These are phyloP conservation scores for Muscina levida DNA, from an alignment of 2,888 invertebrate species.

Conservation along the genomic window DNA sequence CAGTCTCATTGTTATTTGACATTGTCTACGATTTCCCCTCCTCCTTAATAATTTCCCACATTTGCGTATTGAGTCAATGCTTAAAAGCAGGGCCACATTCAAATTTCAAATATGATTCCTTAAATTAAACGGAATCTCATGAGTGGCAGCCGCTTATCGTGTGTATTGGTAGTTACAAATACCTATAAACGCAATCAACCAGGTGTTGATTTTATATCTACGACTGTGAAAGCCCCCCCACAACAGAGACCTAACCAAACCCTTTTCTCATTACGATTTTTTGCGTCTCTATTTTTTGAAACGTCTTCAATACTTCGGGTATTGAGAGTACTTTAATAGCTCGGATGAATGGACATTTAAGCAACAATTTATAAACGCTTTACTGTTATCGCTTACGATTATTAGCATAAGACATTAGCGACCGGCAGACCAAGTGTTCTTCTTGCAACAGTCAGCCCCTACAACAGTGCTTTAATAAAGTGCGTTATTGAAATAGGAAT, in stretches of 20 bases:
- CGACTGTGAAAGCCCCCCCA: slow-evolving; percentile 26
- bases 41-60: slow-evolving; percentile 70
- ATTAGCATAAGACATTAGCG: slow-evolving; percentile 65
- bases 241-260: slow-evolving; percentile 29
- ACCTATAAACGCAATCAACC: slow-evolving; percentile 30
- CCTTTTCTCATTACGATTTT: slow-evolving; percentile 52
- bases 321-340: background rate
- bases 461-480: slow-evolving; percentile 44
- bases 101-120: background rate
- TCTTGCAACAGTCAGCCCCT: slow-evolving; percentile 23
- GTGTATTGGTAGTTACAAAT: too few species aligned
- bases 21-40: slow-evolving; percentile 71
- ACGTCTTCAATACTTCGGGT: slow-evolving; percentile 45
- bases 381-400: slow-evolving; percentile 43
- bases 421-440: slow-evolving; percentile 65
- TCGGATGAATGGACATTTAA: slow-evolving; percentile 20
- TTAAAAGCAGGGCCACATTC: background rate
- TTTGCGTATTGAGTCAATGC: slow-evolving; percentile 49
- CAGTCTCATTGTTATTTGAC: slow-evolving; percentile 75
- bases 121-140: slow-evolving; percentile 13
- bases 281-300: slow-evolving; percentile 57
- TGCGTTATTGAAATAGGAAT: slow-evolving; percentile 45
- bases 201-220: slow-evolving; percentile 57
- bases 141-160: background rate
- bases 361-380: slow-evolving; percentile 52